A percentile compares a stretch with the other conserved stretches of the same genome.
phyloP scores from a whole-genome alignment of 2,888 invertebrate species.

The Sycophila texana region DNA sequence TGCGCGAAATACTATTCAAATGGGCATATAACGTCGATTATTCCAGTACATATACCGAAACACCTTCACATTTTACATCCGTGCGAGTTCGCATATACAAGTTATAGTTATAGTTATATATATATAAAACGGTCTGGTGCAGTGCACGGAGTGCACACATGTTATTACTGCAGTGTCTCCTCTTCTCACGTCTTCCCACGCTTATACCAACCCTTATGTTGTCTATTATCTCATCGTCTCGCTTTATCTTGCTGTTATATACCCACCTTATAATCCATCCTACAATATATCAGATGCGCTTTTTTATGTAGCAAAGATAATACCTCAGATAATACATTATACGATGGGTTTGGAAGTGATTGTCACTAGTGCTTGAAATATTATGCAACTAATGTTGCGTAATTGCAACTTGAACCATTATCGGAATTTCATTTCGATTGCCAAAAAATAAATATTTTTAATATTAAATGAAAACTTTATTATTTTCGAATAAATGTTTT shows the following conservation, averaged over 20 bases:
- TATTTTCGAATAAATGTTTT: too few relatives aligned
- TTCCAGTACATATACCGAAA: neutral
- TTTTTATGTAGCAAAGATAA: too few relatives aligned
- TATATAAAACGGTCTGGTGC: neutral
- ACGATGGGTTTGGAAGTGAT: too few relatives aligned
- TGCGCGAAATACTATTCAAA: neutral
- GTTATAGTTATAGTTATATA: neutral
- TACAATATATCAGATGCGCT: too few relatives aligned
- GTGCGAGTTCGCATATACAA: slow-evolving; percentile 11
- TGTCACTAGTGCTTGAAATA: too few relatives aligned
- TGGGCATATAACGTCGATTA: slow-evolving; percentile 16
- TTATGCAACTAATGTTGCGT: too few relatives aligned
- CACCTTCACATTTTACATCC: slow-evolving; percentile 13
- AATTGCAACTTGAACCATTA: too few relatives aligned
- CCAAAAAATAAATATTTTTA: too few relatives aligned
- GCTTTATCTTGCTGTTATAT: slow-evolving; percentile 3
- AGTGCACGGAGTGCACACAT: neutral
- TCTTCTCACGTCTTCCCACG: slow-evolving; percentile 31
- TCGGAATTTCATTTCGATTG: too few relatives aligned
- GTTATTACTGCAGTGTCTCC: slow-evolving; percentile 16
- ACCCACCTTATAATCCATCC: too few relatives aligned
- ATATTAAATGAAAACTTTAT: too few relatives aligned
- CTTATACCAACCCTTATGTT: slow-evolving; percentile 24
- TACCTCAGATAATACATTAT: too few relatives aligned
- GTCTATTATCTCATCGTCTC: slow-evolving; percentile 23